A percentile compares a stretch with the other conserved stretches of the same genome.
Conservation (phyloP, 2,888 invertebrate species). For the Tortrix viridana region DNA sequence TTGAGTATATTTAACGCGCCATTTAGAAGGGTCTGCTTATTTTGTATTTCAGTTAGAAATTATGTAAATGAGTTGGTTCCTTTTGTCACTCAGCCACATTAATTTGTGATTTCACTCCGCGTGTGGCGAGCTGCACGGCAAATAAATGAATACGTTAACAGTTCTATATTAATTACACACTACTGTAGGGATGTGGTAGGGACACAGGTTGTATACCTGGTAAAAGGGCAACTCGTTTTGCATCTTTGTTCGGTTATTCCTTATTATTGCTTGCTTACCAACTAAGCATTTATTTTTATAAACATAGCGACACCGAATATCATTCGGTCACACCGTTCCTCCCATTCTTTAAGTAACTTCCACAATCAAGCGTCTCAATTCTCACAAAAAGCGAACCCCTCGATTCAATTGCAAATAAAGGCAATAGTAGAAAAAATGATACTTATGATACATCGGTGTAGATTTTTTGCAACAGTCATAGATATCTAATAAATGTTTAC, state of each 20-base stretch:
- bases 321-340: too few species aligned
- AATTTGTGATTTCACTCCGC: slow-evolving; percentile 20
- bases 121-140: slow-evolving; percentile 18
- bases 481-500: slow-evolving; percentile 55
- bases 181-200: slow-evolving; percentile 12
- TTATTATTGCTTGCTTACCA: too few species aligned
- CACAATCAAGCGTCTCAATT: too few species aligned
- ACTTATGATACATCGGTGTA: slow-evolving; percentile 47
- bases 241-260: slow-evolving; percentile 5
- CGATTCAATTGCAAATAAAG: slow-evolving; percentile 1
- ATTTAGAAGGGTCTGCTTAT: slow-evolving; percentile 75
- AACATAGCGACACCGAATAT: too few species aligned
- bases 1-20: slow-evolving; percentile 75
- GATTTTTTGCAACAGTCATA: slow-evolving; percentile 48
- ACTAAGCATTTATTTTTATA: too few species aligned
- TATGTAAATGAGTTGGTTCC: slow-evolving; percentile 64
- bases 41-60: slow-evolving; percentile 62
- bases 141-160: slow-evolving; percentile 32
- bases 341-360: too few species aligned
- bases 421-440: slow-evolving; percentile 12
- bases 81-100: slow-evolving; percentile 41
- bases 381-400: too few species aligned
- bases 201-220: neutral
- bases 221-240: slow-evolving; percentile 1
- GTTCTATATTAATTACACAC: slow-evolving; percentile 22